Evolutionary conservation across 2,888 invertebrate genomes (phyloP).

Genomic region (Diarsia mendica): DNA sequence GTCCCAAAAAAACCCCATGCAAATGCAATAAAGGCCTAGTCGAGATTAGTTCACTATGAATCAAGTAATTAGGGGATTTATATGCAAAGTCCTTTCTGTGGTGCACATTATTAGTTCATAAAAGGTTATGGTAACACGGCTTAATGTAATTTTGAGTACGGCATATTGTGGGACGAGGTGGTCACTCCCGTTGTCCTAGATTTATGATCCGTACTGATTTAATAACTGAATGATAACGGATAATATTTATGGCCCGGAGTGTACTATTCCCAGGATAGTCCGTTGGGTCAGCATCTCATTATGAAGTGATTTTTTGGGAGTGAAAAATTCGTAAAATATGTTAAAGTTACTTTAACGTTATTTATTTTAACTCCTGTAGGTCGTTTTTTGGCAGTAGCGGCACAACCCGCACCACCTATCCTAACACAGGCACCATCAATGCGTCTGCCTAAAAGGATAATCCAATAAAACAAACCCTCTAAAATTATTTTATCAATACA

Average conservation of each 20-base stretch:
- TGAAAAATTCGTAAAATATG: neutral
- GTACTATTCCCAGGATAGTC: conserved; percentile 74
- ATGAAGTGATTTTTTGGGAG: conserved; percentile 5
- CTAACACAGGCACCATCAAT: too few relatives aligned
- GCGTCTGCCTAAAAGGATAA: too few relatives aligned
- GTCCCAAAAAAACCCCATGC: conserved; percentile 82
- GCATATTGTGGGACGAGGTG: conserved; percentile 79
- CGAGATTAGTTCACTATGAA: conserved; percentile 86
- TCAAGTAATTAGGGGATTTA: conserved; percentile 89
- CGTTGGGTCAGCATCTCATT: conserved; percentile 70
- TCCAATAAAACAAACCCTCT: too few relatives aligned
- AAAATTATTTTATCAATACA: too few relatives aligned
- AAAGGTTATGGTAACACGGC: conserved; percentile 81
- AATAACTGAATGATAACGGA: conserved; percentile 84
- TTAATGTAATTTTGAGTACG: conserved; percentile 84
- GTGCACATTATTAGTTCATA: conserved; percentile 88
- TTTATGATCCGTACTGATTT: conserved; percentile 87
- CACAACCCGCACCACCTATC: too few relatives aligned
- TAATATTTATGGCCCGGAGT: conserved; percentile 82
- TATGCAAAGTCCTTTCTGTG: conserved; percentile 89
- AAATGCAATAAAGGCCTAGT: conserved; percentile 82
- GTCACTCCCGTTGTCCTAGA: conserved; percentile 88
- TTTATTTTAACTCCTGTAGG: neutral
- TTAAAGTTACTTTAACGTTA: neutral
- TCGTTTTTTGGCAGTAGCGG: neutral